Evolutionary conservation across 1,140 invertebrate genomes (phyloP).

Genomic region (Nasonia longicornis): DNA sequence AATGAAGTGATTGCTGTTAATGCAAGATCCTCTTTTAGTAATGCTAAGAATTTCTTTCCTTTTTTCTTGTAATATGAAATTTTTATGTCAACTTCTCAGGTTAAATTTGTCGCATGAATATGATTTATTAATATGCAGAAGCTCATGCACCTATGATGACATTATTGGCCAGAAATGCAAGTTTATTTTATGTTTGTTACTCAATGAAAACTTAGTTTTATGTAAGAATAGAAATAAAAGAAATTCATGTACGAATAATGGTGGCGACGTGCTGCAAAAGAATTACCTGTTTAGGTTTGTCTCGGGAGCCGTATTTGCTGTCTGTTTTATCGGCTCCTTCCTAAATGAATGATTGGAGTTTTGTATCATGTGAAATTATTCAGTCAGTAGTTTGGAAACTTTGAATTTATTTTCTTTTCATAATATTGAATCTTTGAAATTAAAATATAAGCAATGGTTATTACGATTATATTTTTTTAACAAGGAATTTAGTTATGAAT

Average conservation of each 20-base stretch:
- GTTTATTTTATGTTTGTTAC: constrained; percentile 9
- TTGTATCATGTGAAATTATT: constrained; percentile 53
- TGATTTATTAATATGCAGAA: constrained; percentile 6
- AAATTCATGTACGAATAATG: constrained; percentile 24
- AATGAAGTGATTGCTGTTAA: background rate
- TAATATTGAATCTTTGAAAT: background rate
- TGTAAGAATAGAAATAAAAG: constrained; percentile 6
- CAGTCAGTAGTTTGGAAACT: constrained; percentile 8
- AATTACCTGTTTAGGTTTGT: constrained; percentile 91
- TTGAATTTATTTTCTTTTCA: background rate
- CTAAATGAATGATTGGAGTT: constrained; percentile 63
- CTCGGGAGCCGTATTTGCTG: constrained; percentile 88
- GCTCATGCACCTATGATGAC: constrained; percentile 18
- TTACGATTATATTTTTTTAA: background rate
- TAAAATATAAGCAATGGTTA: background rate
- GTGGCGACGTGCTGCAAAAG: constrained; percentile 48
- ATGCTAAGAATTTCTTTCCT: background rate
- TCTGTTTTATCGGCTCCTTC: constrained; percentile 77
- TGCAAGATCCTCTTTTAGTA: background rate
- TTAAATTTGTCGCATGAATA: background rate
- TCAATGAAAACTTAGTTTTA: constrained; percentile 26
- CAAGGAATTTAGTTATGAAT: background rate
- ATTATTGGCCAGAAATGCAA: background rate
- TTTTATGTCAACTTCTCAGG: background rate
- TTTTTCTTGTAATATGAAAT: background rate